Conservation (phyloP, 2,888 invertebrate species). For the Rapana venosa region DNA sequence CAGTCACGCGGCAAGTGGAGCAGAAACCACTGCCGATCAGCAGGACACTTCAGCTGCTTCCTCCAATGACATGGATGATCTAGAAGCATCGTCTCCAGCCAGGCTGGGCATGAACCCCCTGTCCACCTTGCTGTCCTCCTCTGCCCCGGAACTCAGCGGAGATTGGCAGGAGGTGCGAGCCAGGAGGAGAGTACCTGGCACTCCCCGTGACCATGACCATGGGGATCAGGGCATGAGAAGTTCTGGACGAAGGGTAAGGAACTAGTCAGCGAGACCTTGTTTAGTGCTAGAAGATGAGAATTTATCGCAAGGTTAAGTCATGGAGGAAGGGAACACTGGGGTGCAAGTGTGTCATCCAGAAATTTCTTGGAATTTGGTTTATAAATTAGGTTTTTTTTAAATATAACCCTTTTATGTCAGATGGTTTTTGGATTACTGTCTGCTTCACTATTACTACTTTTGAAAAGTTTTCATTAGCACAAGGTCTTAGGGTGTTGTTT, state of each 20-base stretch:
- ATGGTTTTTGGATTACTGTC: too few species aligned
- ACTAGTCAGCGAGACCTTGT: neutral
- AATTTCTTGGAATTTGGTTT: neutral
- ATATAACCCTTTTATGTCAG: too few species aligned
- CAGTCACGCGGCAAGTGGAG: neutral
- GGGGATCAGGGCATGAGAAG: conserved; percentile 2
- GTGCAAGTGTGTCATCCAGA: neutral
- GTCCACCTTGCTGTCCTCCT: conserved; percentile 32
- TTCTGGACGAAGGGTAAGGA: neutral
- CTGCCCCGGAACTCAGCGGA: conserved; percentile 34
- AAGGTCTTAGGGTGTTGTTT: too few species aligned
- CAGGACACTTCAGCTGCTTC: neutral
- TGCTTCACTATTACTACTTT: too few species aligned
- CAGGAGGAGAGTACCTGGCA: neutral
- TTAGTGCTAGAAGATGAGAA: too few species aligned
- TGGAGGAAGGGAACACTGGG: too few species aligned
- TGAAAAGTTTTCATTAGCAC: too few species aligned
- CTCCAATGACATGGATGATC: neutral
- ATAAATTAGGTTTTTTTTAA: too few species aligned
- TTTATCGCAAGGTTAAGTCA: too few species aligned
- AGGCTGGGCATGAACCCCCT: conserved; percentile 6
- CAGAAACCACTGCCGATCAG: neutral
- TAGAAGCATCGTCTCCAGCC: neutral
- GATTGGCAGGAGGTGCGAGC: conserved; percentile 39
- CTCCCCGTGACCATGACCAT: conserved; percentile 24